Evolutionary conservation across 1,140 invertebrate species (phyloP), one percentile per base, ranked within the genome.

Genomic region (Drosophila nikananu): DNA sequence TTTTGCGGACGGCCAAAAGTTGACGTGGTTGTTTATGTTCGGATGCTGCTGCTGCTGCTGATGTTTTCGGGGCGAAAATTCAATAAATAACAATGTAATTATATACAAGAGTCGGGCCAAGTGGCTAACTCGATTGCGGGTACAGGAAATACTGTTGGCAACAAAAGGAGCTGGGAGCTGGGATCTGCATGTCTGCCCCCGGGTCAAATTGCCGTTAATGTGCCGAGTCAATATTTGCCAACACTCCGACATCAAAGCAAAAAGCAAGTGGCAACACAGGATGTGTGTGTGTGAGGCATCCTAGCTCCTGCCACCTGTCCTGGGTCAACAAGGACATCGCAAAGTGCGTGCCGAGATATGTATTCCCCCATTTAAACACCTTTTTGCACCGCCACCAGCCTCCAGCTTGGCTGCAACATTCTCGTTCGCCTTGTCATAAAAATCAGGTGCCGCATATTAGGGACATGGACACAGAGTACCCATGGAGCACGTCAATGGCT

Each of bases 1-100:
- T 87, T 87, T 70, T 63, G 39, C 15, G 72, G 37, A 44, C 19
- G 49, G 67, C 48, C 65, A 60, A 62, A 77, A 89, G 72, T 86
- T 86, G 83, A 64, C 61, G 77, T 57, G 32, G 54, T 83, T 83
- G 76, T 76, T 78, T 66, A 61, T 84, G 75, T 57, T 37, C 32
- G 15, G 21, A 17, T 23, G 32, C 27, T 46, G 61, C 30, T 64
- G 21, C 6, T 46, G 27, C 21, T 51, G 48, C 27, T 13, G 25
- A 35, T 21, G 66, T 67, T 73, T 62, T 65, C 42, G 42, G 63
- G 60, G 60, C 65, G 64, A 83, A 81, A 89, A 90, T 90, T 87
- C 84, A 89, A 89, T 89, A 89, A 90, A 89, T 90, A 90, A 89
- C 87, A 90, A 84, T 89, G 86, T 89, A 90, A 89, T 89, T 89